Base-by-base conservation (phyloP, 2,888 invertebrate species). In the Agapostemon virescens region DNA sequence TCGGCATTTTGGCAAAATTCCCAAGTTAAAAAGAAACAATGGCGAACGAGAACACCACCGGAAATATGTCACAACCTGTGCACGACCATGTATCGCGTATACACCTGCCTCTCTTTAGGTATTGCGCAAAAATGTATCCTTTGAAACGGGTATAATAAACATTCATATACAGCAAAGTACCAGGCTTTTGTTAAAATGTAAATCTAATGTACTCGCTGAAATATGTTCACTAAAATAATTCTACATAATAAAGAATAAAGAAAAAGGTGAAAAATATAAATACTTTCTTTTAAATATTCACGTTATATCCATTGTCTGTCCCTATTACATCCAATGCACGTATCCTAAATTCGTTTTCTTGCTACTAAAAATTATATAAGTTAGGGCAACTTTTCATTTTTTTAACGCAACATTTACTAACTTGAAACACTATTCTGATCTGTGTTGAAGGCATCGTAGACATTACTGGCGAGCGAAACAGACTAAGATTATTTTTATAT, bases 1-100 rank as follows among this genome's bases (percentile, higher is more conserved):
- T 69, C 78, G 69, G 58, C 75, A 70, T 84, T 78, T 77, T 84
- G 84, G 79, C 81, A 81, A 81, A 78, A 73, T 71, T 85, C 72
- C 87, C 87, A 81, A 83, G 80, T 63, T 72, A 72, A 74, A 82
- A 74, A 49, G 79, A 85, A 79, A 79, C 76, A 86, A 87, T 82
- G 79, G 83, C 70, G 63, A 61, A 13, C 64, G 72, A 74, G 52
- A 86, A 88, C 84, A 81, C 79, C 83, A 71, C 77, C 83, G 83
- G 75, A 83, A 85, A 73, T 79, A 77, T 71, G 66, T 66, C 58
- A 75, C 55, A n/a, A 49, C 49, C n/a, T 49, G 11, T 49, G 11
- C 49, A n/a, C 49, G 49, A n/a, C 49, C 49, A n/a, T n/a, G n/a
- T 49, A n/a, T n/a, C n/a, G n/a, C n/a, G n/a, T n/a, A 49, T 2